A percentile compares a stretch with the other conserved stretches of the same genome.
These are phyloP conservation scores for Butastur rufipennis DNA, from an alignment of 2,113 vertebrate genomes.

Conservation along the genomic window DNA sequence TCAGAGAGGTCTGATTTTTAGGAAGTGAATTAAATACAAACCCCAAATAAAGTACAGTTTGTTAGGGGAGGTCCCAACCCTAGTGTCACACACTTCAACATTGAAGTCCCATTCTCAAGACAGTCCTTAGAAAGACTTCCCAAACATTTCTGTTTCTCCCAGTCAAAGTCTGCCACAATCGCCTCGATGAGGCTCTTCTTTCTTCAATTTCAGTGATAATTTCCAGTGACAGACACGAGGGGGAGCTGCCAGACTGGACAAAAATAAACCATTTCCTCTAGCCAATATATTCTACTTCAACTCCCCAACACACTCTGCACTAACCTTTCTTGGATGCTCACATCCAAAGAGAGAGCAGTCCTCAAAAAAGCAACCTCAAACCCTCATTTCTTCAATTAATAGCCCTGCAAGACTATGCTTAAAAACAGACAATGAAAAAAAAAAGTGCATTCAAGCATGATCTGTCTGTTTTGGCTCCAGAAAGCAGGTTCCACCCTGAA, in stretches of 20 bases:
- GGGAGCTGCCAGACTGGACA: conserved; percentile 2
- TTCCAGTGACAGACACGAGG: conserved; percentile 27
- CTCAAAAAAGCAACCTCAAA: background rate
- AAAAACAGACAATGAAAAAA: background rate
- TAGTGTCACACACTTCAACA: background rate
- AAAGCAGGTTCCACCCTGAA: background rate
- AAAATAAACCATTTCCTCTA: background rate
- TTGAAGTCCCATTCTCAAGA: background rate
- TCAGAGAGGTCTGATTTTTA: background rate
- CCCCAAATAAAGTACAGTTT: background rate
- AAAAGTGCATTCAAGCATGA: background rate
- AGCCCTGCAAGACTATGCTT: background rate
- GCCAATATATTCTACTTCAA: background rate
- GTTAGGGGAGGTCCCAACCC: background rate
- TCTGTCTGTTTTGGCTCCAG: background rate
- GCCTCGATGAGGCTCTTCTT: background rate
- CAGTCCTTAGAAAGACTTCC: background rate
- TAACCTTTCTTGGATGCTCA: background rate
- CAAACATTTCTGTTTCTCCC: background rate
- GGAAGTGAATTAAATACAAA: background rate
- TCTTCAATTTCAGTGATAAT: background rate
- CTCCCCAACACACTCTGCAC: background rate
- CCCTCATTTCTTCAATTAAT: background rate
- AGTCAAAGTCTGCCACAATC: background rate
- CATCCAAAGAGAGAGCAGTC: background rate